Evolutionary conservation across 1,140 invertebrate species (phyloP).

Genomic region (Medauroidea extradentata): DNA sequence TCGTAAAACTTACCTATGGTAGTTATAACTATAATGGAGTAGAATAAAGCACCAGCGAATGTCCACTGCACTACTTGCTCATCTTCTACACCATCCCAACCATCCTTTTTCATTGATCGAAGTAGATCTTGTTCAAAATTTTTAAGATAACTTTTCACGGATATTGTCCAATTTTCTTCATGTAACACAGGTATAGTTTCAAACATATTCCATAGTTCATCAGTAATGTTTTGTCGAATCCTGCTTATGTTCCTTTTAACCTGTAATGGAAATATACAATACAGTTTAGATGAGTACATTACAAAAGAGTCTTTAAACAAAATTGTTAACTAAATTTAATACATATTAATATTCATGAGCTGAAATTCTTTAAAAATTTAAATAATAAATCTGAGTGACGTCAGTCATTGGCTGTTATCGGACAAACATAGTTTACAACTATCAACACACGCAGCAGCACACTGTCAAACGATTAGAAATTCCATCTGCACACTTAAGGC

Average conservation of each 20-base stretch:
- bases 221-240: constrained; percentile 67
- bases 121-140: constrained; percentile 79
- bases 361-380: too few relatives aligned
- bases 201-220: constrained; percentile 76
- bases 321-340: too few relatives aligned
- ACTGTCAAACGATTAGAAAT: too few relatives aligned
- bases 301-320: too few relatives aligned
- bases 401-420: too few relatives aligned
- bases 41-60: constrained; percentile 87
- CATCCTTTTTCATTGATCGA: constrained; percentile 78
- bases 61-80: constrained; percentile 77
- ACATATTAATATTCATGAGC: too few relatives aligned
- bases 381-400: too few relatives aligned
- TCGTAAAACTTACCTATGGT: constrained; percentile 81
- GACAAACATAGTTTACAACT: too few relatives aligned
- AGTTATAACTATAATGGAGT: constrained; percentile 96
- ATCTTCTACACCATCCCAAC: constrained; percentile 88
- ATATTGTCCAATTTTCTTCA: constrained; percentile 66
- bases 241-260: constrained; percentile 72
- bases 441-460: too few relatives aligned
- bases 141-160: constrained; percentile 55
- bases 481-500: too few relatives aligned
- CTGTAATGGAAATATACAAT: too few relatives aligned
- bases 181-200: constrained; percentile 55
- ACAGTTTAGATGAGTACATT: too few relatives aligned